phyloP scores from a whole-genome alignment of 1,140 invertebrate genomes.

The Drosophila nannoptera region DNA sequence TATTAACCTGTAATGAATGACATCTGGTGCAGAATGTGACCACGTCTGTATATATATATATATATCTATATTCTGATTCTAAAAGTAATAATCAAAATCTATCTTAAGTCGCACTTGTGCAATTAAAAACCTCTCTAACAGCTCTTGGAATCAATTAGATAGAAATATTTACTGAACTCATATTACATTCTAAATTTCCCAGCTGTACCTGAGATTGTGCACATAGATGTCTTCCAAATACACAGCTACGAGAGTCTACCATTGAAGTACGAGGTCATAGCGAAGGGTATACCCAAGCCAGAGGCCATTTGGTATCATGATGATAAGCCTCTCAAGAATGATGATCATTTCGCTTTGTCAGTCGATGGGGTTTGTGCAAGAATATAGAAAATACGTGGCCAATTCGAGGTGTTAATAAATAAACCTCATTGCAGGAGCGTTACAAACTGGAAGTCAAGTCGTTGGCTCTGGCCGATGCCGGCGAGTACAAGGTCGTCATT shows the following conservation, averaged over 20 bases:
- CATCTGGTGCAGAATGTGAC: too few species aligned
- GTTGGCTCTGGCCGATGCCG: conserved; percentile 85
- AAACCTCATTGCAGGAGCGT: conserved; percentile 79
- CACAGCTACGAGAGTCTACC: conserved; percentile 88
- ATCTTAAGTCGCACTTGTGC: too few species aligned
- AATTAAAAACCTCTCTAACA: too few species aligned
- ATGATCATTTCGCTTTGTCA: conserved; percentile 83
- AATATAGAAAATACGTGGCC: background rate
- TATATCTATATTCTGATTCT: too few species aligned
- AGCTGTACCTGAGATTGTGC: conserved; percentile 87
- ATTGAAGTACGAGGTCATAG: conserved; percentile 85
- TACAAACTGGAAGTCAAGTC: conserved; percentile 86
- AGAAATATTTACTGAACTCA: background rate
- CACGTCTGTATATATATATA: too few species aligned
- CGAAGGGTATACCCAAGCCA: conserved; percentile 86
- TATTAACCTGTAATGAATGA: too few species aligned
- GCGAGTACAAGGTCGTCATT: conserved; percentile 87
- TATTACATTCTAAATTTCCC: conserved; percentile 56
- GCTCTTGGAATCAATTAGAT: too few species aligned
- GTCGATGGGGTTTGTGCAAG: conserved; percentile 81
- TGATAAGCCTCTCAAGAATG: conserved; percentile 83
- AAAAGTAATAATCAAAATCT: too few species aligned
- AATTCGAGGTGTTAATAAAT: background rate
- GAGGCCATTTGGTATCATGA: conserved; percentile 89
- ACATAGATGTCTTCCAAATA: conserved; percentile 86